These are phyloP conservation scores for Cephalopholis sonnerati DNA, from an alignment of 2,113 vertebrate species.

Conservation along the genomic window DNA sequence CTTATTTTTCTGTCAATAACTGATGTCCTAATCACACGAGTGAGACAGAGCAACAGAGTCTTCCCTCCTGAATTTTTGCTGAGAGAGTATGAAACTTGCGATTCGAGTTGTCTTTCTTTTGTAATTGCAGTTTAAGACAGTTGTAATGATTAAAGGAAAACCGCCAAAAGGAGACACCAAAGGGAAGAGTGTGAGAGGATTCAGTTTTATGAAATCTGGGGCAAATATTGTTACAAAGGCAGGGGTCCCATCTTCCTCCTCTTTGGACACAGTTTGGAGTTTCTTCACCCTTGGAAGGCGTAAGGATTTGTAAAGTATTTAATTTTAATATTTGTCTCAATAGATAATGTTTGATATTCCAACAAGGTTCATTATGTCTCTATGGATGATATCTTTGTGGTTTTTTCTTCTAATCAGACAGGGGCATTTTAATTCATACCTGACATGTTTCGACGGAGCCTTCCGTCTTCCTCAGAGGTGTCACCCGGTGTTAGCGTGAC, in stretches of 20 bases:
- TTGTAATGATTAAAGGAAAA: slow-evolving; percentile 9
- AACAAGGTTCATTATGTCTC: too few species aligned
- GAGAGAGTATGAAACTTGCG: neutral
- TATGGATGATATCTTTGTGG: too few species aligned
- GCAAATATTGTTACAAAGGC: neutral
- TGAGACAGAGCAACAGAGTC: slow-evolving; percentile 3
- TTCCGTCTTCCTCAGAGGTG: too few species aligned
- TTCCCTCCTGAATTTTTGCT: slow-evolving; percentile 11
- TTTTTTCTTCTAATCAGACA: too few species aligned
- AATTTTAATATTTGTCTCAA: neutral
- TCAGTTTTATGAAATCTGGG: neutral
- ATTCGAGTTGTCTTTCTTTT: neutral
- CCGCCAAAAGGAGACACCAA: neutral
- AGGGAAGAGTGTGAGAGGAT: neutral
- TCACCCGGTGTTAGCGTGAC: too few species aligned
- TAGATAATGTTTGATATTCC: too few species aligned
- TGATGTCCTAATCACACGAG: slow-evolving; percentile 34
- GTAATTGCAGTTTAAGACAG: neutral
- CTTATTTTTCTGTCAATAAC: slow-evolving; percentile 42
- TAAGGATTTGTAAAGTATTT: neutral
- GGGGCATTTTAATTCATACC: too few species aligned
- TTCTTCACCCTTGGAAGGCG: slow-evolving; percentile 16
- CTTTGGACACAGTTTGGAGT: slow-evolving; percentile 38
- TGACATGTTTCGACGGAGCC: too few species aligned
- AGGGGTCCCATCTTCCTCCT: neutral